Evolutionary conservation across 2,888 invertebrate species (phyloP).

Genomic region (Caenorhabditis angaria): DNA sequence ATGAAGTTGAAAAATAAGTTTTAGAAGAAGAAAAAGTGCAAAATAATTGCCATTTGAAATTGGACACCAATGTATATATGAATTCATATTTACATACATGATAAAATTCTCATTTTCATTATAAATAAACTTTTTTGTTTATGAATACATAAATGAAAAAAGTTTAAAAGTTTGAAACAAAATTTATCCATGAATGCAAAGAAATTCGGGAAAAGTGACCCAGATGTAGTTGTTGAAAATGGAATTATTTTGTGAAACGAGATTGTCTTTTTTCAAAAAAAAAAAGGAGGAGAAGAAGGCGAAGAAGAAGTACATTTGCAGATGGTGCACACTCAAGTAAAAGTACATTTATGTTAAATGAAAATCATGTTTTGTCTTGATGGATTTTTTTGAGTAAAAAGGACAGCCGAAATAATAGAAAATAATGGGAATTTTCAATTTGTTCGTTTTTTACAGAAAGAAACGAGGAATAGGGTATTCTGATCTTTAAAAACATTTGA

Average conservation of each 20-base stretch:
- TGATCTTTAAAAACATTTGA: too few relatives aligned
- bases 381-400: constrained; percentile 9
- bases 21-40: not conserved
- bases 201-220: not conserved
- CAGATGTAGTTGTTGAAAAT: constrained; percentile 11
- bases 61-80: not conserved
- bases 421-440: not conserved
- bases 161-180: too few relatives aligned
- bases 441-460: not conserved
- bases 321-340: constrained; percentile 2
- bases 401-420: not conserved
- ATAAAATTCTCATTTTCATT: too few relatives aligned
- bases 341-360: constrained; percentile 4
- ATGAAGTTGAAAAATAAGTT: not conserved
- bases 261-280: not conserved
- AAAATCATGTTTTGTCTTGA: constrained; percentile 21
- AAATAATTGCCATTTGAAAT: not conserved
- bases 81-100: not conserved
- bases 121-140: too few relatives aligned
- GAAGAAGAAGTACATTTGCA: constrained; percentile 13
- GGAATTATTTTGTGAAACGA: constrained; percentile 3
- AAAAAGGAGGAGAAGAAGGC: not conserved
- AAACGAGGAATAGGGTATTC: too few relatives aligned
- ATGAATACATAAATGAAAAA: too few relatives aligned
- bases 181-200: too few relatives aligned